Conservation (phyloP, 2,113 vertebrate genomes). For the Suncus etruscus region DNA sequence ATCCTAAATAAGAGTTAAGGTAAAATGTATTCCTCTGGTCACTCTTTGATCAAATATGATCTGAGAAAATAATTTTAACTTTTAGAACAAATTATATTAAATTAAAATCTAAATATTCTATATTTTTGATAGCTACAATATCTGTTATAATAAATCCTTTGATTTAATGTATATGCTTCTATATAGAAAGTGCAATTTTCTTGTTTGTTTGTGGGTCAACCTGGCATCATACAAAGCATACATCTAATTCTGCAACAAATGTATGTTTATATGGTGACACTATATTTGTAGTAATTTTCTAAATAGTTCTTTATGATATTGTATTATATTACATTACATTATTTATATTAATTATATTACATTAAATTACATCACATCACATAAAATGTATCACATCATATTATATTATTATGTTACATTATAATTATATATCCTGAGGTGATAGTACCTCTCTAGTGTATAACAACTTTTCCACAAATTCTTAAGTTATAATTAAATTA, state of each 20-base stretch:
- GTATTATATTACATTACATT: neutral
- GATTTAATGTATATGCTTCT: neutral
- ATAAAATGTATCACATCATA: no score
- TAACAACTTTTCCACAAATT: conserved; percentile 7
- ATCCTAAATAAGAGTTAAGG: neutral
- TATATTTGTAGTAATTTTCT: conserved; percentile 16
- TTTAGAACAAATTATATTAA: neutral
- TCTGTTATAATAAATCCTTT: neutral
- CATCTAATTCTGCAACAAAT: neutral
- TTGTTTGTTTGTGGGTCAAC: no score
- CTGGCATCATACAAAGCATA: no score
- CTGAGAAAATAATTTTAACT: neutral
- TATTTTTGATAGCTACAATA: neutral
- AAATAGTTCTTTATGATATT: no score
- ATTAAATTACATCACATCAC: no score
- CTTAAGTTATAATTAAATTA: neutral
- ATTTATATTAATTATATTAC: neutral
- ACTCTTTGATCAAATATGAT: neutral
- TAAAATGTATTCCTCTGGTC: neutral
- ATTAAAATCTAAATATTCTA: neutral
- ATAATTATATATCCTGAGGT: neutral
- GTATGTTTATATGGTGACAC: neutral
- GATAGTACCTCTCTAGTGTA: neutral
- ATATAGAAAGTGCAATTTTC: neutral
- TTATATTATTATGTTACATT: no score